phyloP scores from a whole-genome alignment of 2,113 vertebrate genomes.

The Ariopsis seemanni region DNA sequence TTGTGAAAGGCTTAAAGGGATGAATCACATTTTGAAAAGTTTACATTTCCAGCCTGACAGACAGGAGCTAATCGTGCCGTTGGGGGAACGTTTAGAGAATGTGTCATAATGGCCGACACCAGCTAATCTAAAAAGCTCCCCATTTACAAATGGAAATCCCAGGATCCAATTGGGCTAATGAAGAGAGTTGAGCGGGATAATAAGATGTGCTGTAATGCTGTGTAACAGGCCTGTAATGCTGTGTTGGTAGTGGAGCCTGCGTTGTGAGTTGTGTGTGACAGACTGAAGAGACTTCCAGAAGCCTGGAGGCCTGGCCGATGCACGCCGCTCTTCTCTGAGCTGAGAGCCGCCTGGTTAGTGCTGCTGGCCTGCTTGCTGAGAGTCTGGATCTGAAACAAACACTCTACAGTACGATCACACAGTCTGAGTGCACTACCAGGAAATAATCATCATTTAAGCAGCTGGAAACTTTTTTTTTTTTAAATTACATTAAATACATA shows the following conservation, averaged over 20 bases:
- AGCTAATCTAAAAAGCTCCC: conserved; percentile 79
- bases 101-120: conserved; percentile 72
- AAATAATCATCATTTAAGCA: background rate
- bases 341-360: conserved; percentile 60
- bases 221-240: conserved; percentile 80
- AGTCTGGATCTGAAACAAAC: conserved; percentile 48
- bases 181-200: conserved; percentile 80
- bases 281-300: conserved; percentile 72
- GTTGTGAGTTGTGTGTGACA: conserved; percentile 71
- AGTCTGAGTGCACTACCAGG: background rate
- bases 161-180: conserved; percentile 82
- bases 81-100: conserved; percentile 60
- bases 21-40: conserved; percentile 51
- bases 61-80: conserved; percentile 50
- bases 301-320: conserved; percentile 69
- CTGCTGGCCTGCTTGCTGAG: conserved; percentile 56
- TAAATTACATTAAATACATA: background rate
- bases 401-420: background rate
- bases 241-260: conserved; percentile 73
- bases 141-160: conserved; percentile 82
- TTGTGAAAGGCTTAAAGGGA: conserved; percentile 53
- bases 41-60: conserved; percentile 55
- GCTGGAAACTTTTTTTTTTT: background rate
- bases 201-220: conserved; percentile 80
- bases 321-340: conserved; percentile 65